phyloP scores from a whole-genome alignment of 2,797 vertebrate genomes.

The Morus bassanus region DNA sequence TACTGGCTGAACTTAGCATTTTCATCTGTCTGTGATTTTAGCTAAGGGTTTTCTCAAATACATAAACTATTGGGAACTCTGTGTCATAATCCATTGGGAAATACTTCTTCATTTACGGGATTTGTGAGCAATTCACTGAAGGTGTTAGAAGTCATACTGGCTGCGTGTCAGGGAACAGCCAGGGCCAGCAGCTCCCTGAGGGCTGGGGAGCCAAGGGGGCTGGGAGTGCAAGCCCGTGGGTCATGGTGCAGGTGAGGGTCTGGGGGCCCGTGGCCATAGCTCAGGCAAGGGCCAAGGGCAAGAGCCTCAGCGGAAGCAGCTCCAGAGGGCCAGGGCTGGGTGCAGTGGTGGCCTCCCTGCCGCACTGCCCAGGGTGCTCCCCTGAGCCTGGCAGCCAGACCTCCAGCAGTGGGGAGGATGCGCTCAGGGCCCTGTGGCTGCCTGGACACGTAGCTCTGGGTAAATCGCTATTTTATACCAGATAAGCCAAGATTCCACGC shows the following conservation, averaged over 20 bases:
- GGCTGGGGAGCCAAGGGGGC: not conserved
- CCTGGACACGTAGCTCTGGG: not conserved
- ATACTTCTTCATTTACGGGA: not conserved
- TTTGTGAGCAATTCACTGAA: not conserved
- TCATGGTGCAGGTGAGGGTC: not conserved
- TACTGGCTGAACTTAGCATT: not conserved
- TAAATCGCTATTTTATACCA: not conserved
- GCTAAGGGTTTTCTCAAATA: not conserved
- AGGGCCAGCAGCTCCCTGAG: not conserved
- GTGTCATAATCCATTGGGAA: not conserved
- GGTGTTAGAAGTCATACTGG: not conserved
- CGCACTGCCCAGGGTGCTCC: accelerated
- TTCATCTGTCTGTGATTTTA: not conserved
- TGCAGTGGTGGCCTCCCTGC: accelerated
- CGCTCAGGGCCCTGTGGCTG: not conserved
- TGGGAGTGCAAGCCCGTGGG: accelerated
- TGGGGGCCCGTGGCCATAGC: not conserved
- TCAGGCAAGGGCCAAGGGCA: not conserved
- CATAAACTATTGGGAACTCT: not conserved
- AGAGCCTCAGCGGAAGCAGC: not conserved
- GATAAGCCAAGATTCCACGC: not conserved
- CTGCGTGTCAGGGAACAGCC: not conserved
- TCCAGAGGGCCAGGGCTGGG: not conserved
- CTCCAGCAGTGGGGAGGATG: not conserved
- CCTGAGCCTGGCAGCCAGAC: not conserved